Evolutionary conservation across 2,113 vertebrate genomes (phyloP), one percentile per base, ranked within the genome.

Genomic region (Dipodomys merriami): DNA sequence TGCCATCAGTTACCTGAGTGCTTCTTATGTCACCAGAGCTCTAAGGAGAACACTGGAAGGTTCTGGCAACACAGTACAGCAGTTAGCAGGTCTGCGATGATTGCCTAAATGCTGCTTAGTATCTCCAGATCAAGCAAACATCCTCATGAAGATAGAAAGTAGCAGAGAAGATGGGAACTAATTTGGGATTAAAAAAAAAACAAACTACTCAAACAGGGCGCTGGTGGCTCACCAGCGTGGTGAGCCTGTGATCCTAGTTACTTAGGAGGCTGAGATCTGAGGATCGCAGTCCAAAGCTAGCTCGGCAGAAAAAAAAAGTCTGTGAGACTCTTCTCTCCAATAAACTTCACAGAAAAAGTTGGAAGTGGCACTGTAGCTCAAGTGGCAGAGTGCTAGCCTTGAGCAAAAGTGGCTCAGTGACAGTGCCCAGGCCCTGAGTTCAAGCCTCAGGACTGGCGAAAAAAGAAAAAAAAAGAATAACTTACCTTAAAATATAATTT

Each of bases 21-120:
- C 2, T 35, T 69, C 4, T 8, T 27, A 6, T 27, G 29, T 67
- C 92, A 82, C 82, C 68, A 72, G 94, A 79, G 57, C 33, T 85
- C 93, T 76, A 85, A 67, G 6, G 78, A 7, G 84, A 0, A 8
- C 20, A 0, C 53, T 13, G 78, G 23, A 73, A 79, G 78, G 39
- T 83, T 57, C 22, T 94, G 96, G 95, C 93, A 90, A 29, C n/a
- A 6, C 39, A 53, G 1, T 0, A 10, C 0, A 15, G 33, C 35
- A 91, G 90, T 77, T 69, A 64, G 74, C 90, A 86, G 67, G 85
- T 29, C 35, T 88, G 62, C 39, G 87, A 80, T 64, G 53, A 72
- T 18, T 53, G 95, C 90, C 67, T 86, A 91, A 95, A 78, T 7
- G 83, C 83, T 94, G 22, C 39, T 86, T 90, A 94, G 74, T 44